Evolutionary conservation across 2,113 vertebrate genomes (phyloP), one percentile per base, ranked within the genome.

Genomic region (Anguilla rostrata): DNA sequence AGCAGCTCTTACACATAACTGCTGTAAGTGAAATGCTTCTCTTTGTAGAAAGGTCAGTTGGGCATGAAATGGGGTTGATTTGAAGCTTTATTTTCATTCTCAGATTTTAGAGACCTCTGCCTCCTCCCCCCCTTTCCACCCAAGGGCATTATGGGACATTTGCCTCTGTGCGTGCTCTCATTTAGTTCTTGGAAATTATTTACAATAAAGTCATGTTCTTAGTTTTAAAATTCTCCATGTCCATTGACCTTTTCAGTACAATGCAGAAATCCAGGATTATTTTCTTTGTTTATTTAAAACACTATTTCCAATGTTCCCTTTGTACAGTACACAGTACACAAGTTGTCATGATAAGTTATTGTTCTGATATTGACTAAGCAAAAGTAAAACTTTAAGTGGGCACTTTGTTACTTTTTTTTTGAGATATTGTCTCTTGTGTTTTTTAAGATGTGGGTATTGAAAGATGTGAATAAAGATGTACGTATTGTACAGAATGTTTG

Each of bases 401-500:
- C 82, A 83, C 86, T 87, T 87, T 87, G 83, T 87, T 85, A 46
- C 26, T 22, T 78, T 87, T 87, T 87, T 86, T 78, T n/a, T 46
- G 56, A 79, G 56, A 83, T 83, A 56, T 78, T 57, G 39, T 82
- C 66, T 87, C 34, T 34, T 83, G 63, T 87, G 86, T 87, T 87
- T 87, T 83, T 87, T 22, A 43, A 81, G 29, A 56, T 79, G 86
- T 83, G 78, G 40, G 60, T 83, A 81, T 81, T 39, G 15, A 81
- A 86, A 83, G 18, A 40, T 83, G 66, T 86, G 56, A 86, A 83
- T 86, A 86, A 86, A 86, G 56, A 49, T 86, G 66, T 39, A 83
- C 40, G 86, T 83, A 66, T 43, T 80, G 56, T 82, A n/a, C 16
- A 86, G 43, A 78, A 22, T 39, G 6, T 79, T n/a, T 34, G 34